phyloP scores from a whole-genome alignment of 92 coral and sea anemone genomes.

The Diadumene lineata region DNA sequence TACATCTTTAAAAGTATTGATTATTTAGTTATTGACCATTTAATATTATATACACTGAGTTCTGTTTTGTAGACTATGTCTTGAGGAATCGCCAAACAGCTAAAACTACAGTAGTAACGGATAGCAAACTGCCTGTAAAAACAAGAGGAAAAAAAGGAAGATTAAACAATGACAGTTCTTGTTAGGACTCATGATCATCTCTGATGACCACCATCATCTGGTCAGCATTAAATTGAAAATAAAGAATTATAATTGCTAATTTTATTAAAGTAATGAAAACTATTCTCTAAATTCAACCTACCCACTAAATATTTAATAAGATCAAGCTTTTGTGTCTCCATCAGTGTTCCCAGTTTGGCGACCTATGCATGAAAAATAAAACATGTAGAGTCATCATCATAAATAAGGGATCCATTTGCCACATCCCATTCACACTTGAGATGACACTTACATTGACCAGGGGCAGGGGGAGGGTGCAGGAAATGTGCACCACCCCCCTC shows the following conservation, averaged over 20 bases:
- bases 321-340: conserved; percentile 95
- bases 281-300: no score
- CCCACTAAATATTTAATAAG: conserved; percentile 96
- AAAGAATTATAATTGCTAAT: background rate
- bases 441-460: no score
- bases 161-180: no score
- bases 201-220: background rate
- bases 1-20: no score
- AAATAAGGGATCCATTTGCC: no score
- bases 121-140: conserved; percentile 77
- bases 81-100: conserved; percentile 96
- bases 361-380: conserved; percentile 61
- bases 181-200: background rate
- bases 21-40: no score
- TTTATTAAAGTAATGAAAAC: no score
- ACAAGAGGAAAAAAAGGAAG: background rate
- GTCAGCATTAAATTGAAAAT: background rate
- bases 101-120: conserved; percentile 70
- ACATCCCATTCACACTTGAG: no score
- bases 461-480: no score
- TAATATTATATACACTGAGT: no score
- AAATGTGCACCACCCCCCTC: no score
- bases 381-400: background rate
- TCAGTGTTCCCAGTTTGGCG: conserved; percentile 91
- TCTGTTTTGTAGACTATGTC: conserved; percentile 26